Conservation (phyloP, 2,888 invertebrate species). For the Phengaris arion region DNA sequence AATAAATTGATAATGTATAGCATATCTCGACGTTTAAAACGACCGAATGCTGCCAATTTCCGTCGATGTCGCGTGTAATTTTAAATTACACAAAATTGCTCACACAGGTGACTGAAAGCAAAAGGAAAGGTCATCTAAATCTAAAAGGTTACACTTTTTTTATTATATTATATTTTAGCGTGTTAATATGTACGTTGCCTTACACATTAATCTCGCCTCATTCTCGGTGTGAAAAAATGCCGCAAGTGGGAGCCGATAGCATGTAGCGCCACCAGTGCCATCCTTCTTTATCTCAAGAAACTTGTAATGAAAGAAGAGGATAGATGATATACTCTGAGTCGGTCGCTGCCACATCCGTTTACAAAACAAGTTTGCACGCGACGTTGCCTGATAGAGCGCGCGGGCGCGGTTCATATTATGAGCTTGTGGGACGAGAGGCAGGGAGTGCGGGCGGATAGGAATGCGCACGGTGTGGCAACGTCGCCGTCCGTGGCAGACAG, state of each 20-base stretch:
- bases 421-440: conserved; percentile 50
- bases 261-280: conserved; percentile 76
- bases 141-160: background rate
- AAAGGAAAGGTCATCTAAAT: too few species aligned
- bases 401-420: conserved; percentile 64
- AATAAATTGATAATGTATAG: too few species aligned
- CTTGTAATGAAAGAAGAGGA: conserved; percentile 51
- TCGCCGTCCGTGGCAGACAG: conserved; percentile 92
- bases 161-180: background rate
- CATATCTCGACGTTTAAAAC: too few species aligned
- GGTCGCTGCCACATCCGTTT: conserved; percentile 84
- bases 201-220: conserved; percentile 82
- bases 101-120: too few species aligned
- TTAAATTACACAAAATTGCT: too few species aligned
- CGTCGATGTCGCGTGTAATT: too few species aligned
- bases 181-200: conserved; percentile 64
- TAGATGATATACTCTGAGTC: conserved; percentile 64
- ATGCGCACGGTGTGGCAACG: conserved; percentile 82
- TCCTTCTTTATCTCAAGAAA: conserved; percentile 52
- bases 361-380: conserved; percentile 84
- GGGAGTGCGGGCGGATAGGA: conserved; percentile 75
- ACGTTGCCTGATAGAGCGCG: conserved; percentile 76
- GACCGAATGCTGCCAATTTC: too few species aligned
- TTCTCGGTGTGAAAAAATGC: conserved; percentile 83
- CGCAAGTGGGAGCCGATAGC: conserved; percentile 81